Percentiles rank a stretch among this genome's conserved stretches.
Conservation (phyloP, 2,888 invertebrate species). For the Andrena praecox region DNA sequence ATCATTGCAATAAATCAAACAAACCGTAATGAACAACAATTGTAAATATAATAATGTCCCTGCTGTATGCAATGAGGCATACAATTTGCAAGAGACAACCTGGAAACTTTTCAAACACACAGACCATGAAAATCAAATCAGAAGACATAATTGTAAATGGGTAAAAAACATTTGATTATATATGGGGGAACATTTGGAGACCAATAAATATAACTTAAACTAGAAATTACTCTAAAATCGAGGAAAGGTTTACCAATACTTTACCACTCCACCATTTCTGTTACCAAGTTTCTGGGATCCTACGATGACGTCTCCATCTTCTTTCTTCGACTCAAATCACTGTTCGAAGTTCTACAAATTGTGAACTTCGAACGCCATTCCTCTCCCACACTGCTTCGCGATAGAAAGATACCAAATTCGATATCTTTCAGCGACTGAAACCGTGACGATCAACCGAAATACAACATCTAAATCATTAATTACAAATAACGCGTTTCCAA, state of each 20-base stretch:
- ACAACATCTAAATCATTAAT: background rate
- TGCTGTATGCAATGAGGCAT: background rate
- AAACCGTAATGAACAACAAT: background rate
- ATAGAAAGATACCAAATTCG: slow-evolving; percentile 24
- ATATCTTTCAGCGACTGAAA: slow-evolving; percentile 7
- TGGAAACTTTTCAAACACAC: background rate
- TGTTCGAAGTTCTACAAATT: slow-evolving; percentile 42
- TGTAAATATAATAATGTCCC: background rate
- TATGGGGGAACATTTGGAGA: background rate
- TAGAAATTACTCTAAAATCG: slow-evolving; percentile 15
- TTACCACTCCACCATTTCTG: slow-evolving; percentile 31
- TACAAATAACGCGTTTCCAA: background rate
- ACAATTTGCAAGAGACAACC: background rate
- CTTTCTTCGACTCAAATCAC: slow-evolving; percentile 6
- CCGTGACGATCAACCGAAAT: background rate
- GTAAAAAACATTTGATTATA: background rate
- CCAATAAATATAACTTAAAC: slow-evolving; percentile 2
- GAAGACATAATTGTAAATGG: slow-evolving; percentile 1
- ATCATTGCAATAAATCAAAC: background rate
- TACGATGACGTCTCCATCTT: background rate
- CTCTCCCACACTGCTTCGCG: background rate
- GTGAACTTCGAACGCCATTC: slow-evolving; percentile 38
- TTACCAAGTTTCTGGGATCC: slow-evolving; percentile 14
- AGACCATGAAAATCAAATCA: background rate
- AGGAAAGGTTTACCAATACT: slow-evolving; percentile 55